A percentile compares a stretch with the other conserved stretches of the same genome.
These are phyloP conservation scores for Apocrypta bakeri DNA, from an alignment of 1,140 invertebrate species.

Conservation along the genomic window DNA sequence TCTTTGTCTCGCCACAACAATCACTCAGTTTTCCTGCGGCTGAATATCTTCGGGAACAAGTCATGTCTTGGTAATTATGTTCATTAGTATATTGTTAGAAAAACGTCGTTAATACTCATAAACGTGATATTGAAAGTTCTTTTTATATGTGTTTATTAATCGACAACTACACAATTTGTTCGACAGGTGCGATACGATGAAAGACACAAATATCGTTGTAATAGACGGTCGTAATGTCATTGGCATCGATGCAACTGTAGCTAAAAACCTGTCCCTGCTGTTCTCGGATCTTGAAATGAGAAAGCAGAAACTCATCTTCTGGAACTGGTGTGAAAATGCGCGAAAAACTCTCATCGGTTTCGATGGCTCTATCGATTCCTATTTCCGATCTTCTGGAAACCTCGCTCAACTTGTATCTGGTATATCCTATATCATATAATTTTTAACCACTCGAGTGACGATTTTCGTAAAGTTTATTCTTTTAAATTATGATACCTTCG, in stretches of 20 bases:
- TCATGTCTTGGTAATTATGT: conserved; percentile 69
- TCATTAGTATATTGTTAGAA: neutral
- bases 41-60: conserved; percentile 77
- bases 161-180: too few species aligned
- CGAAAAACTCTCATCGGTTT: conserved; percentile 61
- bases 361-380: conserved; percentile 56
- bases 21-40: conserved; percentile 80
- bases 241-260: conserved; percentile 79
- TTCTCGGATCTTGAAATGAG: conserved; percentile 62
- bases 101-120: too few species aligned
- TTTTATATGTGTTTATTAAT: too few species aligned
- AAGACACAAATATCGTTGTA: conserved; percentile 71
- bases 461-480: too few species aligned
- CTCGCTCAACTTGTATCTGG: conserved; percentile 62
- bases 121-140: too few species aligned
- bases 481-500: too few species aligned
- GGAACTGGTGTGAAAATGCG: conserved; percentile 69
- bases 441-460: neutral
- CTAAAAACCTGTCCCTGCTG: conserved; percentile 72
- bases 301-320: conserved; percentile 68
- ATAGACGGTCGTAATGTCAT: conserved; percentile 78
- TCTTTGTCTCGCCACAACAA: conserved; percentile 77
- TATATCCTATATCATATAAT: conserved; percentile 42
- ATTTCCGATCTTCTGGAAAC: conserved; percentile 60
- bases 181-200: conserved; percentile 62